Percentiles rank a stretch among this genome's conserved stretches.
phyloP scores from a whole-genome alignment of 92 coral and sea anemone species.

The Siderastrea siderea region DNA sequence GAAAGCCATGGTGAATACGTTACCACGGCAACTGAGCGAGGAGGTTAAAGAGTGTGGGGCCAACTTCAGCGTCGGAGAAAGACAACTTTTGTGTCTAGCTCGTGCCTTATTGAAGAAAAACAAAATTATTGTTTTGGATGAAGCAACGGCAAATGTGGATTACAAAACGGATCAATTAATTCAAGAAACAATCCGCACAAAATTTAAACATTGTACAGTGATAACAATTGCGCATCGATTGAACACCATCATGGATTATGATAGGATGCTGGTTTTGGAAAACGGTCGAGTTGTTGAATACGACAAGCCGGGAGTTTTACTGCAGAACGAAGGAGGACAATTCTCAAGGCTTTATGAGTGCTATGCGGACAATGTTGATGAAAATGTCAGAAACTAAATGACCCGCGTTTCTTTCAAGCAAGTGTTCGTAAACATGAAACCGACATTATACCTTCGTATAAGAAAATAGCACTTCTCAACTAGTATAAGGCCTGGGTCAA shows the following conservation, averaged over 20 bases:
- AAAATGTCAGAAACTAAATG: not conserved
- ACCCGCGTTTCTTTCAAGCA: no score
- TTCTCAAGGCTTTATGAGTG: slow-evolving; percentile 3
- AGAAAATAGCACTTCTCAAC: no score
- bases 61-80: slow-evolving; percentile 29
- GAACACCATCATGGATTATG: slow-evolving; percentile 4
- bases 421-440: not conserved
- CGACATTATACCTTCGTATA: no score
- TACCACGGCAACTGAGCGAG: slow-evolving; percentile 14
- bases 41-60: slow-evolving; percentile 11
- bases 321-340: not conserved
- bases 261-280: slow-evolving; percentile 6
- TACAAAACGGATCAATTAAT: slow-evolving; percentile 15
- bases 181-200: slow-evolving; percentile 24
- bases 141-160: slow-evolving; percentile 29
- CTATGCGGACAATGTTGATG: not conserved
- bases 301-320: slow-evolving; percentile 3
- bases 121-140: slow-evolving; percentile 17
- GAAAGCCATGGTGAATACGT: slow-evolving; percentile 12
- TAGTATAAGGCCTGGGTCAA: no score
- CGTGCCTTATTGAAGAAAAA: slow-evolving; percentile 2
- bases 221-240: slow-evolving; percentile 26
- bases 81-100: slow-evolving; percentile 12
- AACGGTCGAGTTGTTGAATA: not conserved
- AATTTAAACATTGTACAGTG: slow-evolving; percentile 16